Percentiles rank a stretch among this genome's conserved stretches.
Evolutionary conservation across 2,113 vertebrate genomes (phyloP).

Genomic region (Pleuronectes platessa): DNA sequence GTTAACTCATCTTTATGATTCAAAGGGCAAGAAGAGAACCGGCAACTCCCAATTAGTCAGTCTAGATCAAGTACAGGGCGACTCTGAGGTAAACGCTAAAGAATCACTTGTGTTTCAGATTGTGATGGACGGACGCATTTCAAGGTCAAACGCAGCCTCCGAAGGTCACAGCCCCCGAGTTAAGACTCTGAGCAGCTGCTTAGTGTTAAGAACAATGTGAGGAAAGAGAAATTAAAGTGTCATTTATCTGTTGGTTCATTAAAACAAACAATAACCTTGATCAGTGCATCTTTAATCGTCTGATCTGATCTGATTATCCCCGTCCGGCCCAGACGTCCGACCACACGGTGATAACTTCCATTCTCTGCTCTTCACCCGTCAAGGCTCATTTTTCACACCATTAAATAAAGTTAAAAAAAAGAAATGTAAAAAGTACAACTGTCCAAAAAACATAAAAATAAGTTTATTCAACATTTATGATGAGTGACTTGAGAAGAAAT

Average conservation of each 20-base stretch:
- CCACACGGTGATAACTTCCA: background rate
- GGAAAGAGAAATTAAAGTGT: background rate
- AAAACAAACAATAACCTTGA: background rate
- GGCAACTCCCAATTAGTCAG: slow-evolving; percentile 3
- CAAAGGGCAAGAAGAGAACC: background rate
- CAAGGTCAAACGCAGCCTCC: too few relatives aligned
- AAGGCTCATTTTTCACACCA: background rate
- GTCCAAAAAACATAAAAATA: slow-evolving; percentile 40
- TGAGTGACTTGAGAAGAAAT: slow-evolving; percentile 34
- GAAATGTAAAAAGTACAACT: background rate
- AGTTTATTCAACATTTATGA: slow-evolving; percentile 49
- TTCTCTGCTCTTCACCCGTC: background rate
- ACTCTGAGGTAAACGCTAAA: background rate
- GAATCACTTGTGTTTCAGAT: background rate
- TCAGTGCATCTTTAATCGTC: background rate
- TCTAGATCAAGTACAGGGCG: background rate
- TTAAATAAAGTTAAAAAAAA: background rate
- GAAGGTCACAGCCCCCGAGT: too few relatives aligned
- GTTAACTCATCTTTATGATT: slow-evolving; percentile 16
- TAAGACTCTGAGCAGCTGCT: too few relatives aligned
- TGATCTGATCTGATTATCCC: background rate
- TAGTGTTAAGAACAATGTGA: background rate
- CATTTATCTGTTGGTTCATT: background rate
- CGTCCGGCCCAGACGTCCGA: background rate
- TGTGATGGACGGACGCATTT: too few relatives aligned